Conservation (phyloP, 1,140 invertebrate species). For the Megalonaias nervosa region DNA sequence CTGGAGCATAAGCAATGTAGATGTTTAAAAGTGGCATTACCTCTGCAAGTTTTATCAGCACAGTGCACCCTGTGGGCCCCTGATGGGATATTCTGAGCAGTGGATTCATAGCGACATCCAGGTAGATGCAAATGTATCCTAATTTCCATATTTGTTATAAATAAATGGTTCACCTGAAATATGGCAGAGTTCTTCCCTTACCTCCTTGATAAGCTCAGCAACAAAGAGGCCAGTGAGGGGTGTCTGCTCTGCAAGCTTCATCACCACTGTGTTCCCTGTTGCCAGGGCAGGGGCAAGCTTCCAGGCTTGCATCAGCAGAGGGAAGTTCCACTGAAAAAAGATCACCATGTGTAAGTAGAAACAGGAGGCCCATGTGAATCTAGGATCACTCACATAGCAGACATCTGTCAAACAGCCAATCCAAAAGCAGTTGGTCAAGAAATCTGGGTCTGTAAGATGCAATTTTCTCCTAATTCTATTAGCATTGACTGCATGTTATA, state of each 20-base stretch:
- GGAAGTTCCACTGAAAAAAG: conserved; percentile 78
- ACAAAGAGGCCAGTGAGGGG: conserved; percentile 61
- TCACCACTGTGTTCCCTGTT: conserved; percentile 76
- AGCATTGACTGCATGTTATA: too few species aligned
- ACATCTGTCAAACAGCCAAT: too few species aligned
- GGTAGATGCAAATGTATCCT: neutral
- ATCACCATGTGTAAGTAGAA: neutral
- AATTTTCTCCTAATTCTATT: too few species aligned
- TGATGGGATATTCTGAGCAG: neutral
- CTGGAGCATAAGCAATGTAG: neutral
- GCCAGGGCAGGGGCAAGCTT: conserved; percentile 78
- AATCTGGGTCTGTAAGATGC: too few species aligned
- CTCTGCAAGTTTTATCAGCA: neutral
- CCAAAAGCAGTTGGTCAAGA: too few species aligned
- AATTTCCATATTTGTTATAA: neutral
- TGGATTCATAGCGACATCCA: neutral
- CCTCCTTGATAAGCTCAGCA: conserved; percentile 62
- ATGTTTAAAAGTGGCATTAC: neutral
- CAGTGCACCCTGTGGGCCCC: neutral
- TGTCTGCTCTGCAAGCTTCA: conserved; percentile 80
- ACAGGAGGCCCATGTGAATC: too few species aligned
- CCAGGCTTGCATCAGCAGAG: conserved; percentile 71
- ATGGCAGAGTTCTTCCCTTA: conserved; percentile 22
- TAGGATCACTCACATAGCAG: too few species aligned
- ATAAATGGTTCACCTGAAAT: neutral